A percentile compares a stretch with the other conserved stretches of the same genome.
phyloP scores from a whole-genome alignment of 1,140 invertebrate genomes.

The Papilio glaucus region DNA sequence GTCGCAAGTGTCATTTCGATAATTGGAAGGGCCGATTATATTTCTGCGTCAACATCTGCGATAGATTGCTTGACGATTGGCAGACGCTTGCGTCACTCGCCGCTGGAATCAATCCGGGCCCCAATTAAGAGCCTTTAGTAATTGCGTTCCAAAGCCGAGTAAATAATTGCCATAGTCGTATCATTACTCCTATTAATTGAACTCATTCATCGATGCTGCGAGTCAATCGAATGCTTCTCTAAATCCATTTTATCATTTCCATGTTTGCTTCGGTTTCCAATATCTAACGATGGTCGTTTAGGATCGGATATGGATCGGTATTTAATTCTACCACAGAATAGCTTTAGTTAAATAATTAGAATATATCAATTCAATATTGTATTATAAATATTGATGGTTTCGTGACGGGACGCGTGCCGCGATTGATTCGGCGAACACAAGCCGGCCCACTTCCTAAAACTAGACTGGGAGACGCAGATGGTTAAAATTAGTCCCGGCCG shows the following conservation, averaged over 20 bases:
- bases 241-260: background rate
- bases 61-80: conserved; percentile 68
- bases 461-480: conserved; percentile 80
- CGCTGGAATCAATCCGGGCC: conserved; percentile 54
- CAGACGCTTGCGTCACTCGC: conserved; percentile 63
- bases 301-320: background rate
- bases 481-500: conserved; percentile 81
- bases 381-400: conserved; percentile 16
- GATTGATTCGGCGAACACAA: conserved; percentile 71
- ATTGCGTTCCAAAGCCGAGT: conserved; percentile 47
- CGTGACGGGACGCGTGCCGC: conserved; percentile 42
- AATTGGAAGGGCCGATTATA: conserved; percentile 77
- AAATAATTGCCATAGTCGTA: conserved; percentile 40
- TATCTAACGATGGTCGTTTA: background rate
- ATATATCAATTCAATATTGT: background rate
- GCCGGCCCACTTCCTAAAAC: conserved; percentile 82
- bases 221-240: conserved; percentile 7
- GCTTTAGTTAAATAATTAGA: background rate
- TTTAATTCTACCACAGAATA: background rate
- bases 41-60: conserved; percentile 67
- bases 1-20: conserved; percentile 74
- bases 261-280: too few species aligned
- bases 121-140: conserved; percentile 66
- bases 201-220: conserved; percentile 11
- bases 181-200: conserved; percentile 47